Percentiles rank a stretch among this genome's conserved stretches.
These are phyloP conservation scores for Colletes collaris DNA, from an alignment of 2,888 invertebrate genomes.

Conservation along the genomic window DNA sequence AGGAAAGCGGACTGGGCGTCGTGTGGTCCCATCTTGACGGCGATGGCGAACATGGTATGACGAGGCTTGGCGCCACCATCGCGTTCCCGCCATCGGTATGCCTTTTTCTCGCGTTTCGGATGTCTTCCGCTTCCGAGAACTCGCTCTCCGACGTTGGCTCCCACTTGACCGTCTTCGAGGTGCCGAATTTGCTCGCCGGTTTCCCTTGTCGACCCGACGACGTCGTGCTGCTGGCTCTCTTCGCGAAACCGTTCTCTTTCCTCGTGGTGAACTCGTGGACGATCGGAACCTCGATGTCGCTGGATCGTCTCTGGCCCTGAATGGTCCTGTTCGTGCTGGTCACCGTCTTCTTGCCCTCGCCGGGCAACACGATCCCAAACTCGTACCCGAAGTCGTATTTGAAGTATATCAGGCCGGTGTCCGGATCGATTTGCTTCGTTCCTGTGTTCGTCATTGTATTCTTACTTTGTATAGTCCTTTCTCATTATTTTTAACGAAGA, in stretches of 20 bases:
- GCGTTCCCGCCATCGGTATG: conserved; percentile 41
- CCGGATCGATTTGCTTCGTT: conserved; percentile 90
- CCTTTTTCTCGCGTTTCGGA: conserved; percentile 81
- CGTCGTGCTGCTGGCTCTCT: conserved; percentile 50
- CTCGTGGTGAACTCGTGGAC: conserved; percentile 86
- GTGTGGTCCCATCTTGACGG: conserved; percentile 81
- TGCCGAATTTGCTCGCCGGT: conserved; percentile 61
- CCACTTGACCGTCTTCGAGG: conserved; percentile 85
- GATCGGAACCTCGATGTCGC: conserved; percentile 88
- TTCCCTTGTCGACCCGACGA: conserved; percentile 57
- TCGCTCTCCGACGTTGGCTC: conserved; percentile 87
- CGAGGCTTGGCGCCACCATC: conserved; percentile 71
- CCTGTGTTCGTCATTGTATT: conserved; percentile 82
- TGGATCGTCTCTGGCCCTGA: conserved; percentile 84
- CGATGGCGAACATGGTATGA: conserved; percentile 77
- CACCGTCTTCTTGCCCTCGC: conserved; percentile 84
- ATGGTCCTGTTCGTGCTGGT: conserved; percentile 82
- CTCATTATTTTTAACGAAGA: no score
- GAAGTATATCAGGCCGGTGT: conserved; percentile 91
- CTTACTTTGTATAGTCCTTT: no score
- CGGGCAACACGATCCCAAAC: conserved; percentile 89
- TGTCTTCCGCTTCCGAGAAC: conserved; percentile 85
- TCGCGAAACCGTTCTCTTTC: conserved; percentile 78
- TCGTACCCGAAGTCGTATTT: conserved; percentile 93
- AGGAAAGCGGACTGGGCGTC: conserved; percentile 85